Conservation (phyloP, 2,113 vertebrate species). For the Corythornis vintsioides region DNA sequence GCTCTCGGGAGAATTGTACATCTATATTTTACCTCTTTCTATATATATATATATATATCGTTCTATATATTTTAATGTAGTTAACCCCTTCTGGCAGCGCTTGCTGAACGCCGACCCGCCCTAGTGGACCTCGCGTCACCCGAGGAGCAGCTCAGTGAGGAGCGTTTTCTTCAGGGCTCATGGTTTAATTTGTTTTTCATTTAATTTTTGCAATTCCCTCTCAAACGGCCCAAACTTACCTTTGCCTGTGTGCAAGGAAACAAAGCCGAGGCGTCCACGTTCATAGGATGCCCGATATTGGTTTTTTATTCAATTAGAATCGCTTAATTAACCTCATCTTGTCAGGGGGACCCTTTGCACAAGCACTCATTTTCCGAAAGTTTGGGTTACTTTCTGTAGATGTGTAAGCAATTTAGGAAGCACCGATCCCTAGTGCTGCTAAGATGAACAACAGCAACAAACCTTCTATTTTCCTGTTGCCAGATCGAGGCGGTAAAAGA, state of each 20-base stretch:
- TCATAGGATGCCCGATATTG: too few species aligned
- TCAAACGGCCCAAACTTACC: rapidly evolving
- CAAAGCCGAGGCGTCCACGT: not conserved
- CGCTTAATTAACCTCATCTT: not conserved
- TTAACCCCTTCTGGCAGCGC: too few species aligned
- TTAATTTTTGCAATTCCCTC: not conserved
- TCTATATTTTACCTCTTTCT: not conserved
- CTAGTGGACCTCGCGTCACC: rapidly evolving
- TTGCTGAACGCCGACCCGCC: not conserved
- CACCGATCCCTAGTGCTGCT: rapidly evolving
- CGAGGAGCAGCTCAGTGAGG: not conserved
- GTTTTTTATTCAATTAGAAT: not conserved
- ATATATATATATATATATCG: too few species aligned
- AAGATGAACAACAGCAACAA: not conserved
- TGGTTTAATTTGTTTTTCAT: too few species aligned
- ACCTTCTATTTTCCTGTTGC: not conserved
- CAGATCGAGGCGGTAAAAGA: not conserved
- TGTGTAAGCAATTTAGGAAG: not conserved
- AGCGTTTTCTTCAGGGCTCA: not conserved
- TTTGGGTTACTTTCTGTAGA: not conserved
- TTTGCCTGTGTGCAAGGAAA: not conserved
- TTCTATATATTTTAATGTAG: too few species aligned
- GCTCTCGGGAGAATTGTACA: not conserved
- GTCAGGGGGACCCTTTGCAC: not conserved
- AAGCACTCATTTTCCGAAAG: not conserved